Evolutionary conservation across 2,888 invertebrate species (phyloP).

Genomic region (Pelosia muscerda): DNA sequence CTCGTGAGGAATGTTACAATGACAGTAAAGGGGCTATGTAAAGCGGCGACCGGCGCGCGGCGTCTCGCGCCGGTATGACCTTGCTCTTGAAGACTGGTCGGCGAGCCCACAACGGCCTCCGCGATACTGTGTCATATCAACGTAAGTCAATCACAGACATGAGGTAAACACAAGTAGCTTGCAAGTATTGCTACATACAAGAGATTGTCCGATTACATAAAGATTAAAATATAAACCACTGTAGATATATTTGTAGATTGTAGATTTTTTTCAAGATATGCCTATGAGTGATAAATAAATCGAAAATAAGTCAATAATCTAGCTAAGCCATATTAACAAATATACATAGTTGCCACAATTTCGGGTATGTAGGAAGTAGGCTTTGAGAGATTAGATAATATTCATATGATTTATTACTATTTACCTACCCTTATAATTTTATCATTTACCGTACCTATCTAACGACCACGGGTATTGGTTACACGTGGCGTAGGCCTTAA

Average conservation of each 20-base stretch:
- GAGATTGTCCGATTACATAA: not conserved
- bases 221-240: not conserved
- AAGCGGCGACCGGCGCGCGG: constrained; percentile 41
- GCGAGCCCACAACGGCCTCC: constrained; percentile 76
- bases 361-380: not conserved
- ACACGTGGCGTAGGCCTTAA: too few relatives aligned
- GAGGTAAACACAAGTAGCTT: constrained; percentile 31
- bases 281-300: not conserved
- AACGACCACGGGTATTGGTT: too few relatives aligned
- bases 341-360: not conserved
- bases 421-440: too few relatives aligned
- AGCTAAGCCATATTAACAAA: not conserved
- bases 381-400: too few relatives aligned
- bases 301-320: not conserved
- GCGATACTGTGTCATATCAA: constrained; percentile 43
- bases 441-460: too few relatives aligned
- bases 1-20: constrained; percentile 49
- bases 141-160: constrained; percentile 40
- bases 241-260: constrained; percentile 6
- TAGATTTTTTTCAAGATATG: not conserved
- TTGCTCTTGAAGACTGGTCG: constrained; percentile 79
- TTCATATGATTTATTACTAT: not conserved
- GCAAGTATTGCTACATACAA: constrained; percentile 10
- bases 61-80: constrained; percentile 62
- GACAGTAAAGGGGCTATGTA: constrained; percentile 45